Conservation (phyloP, 2,113 vertebrate species). For the Andinoacara biseriatus region DNA sequence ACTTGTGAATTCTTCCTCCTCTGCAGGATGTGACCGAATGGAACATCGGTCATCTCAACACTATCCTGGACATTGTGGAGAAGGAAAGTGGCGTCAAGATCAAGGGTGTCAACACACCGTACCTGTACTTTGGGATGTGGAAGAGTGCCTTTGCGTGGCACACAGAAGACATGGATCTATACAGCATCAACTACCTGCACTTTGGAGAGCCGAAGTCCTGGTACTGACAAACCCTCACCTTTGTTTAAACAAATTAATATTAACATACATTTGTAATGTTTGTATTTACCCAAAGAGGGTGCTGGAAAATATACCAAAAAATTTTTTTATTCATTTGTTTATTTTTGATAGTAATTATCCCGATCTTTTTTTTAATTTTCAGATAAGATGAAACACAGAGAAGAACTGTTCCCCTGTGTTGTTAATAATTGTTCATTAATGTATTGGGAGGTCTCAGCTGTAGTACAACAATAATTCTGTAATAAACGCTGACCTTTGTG, state of each 20-base stretch:
- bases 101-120: slow-evolving; percentile 93
- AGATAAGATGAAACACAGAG: no score
- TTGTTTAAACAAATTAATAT: background rate
- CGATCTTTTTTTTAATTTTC: no score
- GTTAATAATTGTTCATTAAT: no score
- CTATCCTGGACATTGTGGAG: slow-evolving; percentile 93
- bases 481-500: background rate
- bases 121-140: slow-evolving; percentile 98
- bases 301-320: background rate
- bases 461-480: no score
- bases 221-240: slow-evolving; percentile 70
- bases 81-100: slow-evolving; percentile 93
- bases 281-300: background rate
- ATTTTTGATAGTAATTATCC: background rate
- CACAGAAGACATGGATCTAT: slow-evolving; percentile 98
- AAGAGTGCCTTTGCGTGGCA: slow-evolving; percentile 99
- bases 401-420: no score
- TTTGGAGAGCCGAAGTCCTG: slow-evolving; percentile 97
- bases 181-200: slow-evolving; percentile 97
- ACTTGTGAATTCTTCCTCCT: background rate
- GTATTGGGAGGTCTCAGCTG: no score
- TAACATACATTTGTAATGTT: background rate
- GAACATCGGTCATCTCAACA: slow-evolving; percentile 92
- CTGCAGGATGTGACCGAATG: slow-evolving; percentile 86
- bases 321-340: background rate